These are phyloP conservation scores for Pterostichus niger DNA, from an alignment of 2,888 invertebrate species.

Conservation along the genomic window DNA sequence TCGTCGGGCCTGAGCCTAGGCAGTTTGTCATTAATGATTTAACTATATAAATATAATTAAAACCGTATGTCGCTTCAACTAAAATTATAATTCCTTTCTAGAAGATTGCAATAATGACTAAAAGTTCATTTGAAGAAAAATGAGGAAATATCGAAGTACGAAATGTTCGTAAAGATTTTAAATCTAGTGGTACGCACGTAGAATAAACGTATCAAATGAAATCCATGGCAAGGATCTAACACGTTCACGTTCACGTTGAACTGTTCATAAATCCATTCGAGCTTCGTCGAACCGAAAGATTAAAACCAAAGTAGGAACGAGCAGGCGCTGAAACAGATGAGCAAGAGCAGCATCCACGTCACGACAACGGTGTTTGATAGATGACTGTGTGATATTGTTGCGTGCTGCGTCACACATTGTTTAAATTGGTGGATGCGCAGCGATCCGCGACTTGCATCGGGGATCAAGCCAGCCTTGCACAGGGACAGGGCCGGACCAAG, in stretches of 20 bases:
- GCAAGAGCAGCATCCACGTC: conserved; percentile 19
- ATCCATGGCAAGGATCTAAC: conserved; percentile 10
- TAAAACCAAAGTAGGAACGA: conserved; percentile 47
- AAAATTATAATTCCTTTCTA: no score
- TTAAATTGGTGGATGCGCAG: conserved; percentile 60
- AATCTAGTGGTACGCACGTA: conserved; percentile 10
- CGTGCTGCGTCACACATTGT: conserved; percentile 68
- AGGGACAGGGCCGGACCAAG: conserved; percentile 32
- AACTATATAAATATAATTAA: no score
- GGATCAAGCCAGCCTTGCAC: conserved; percentile 1
- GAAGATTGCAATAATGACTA: no score
- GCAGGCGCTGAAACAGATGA: conserved; percentile 54
- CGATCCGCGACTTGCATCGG: conserved; percentile 56
- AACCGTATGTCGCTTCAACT: no score
- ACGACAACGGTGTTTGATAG: conserved; percentile 67
- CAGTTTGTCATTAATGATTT: no score
- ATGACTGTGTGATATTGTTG: conserved; percentile 68
- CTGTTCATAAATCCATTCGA: conserved; percentile 56
- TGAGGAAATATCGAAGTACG: conserved; percentile 9
- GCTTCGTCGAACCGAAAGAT: conserved; percentile 60
- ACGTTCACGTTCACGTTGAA: conserved; percentile 26
- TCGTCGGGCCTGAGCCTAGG: no score
- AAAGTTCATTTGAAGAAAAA: background rate
- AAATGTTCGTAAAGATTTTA: conserved; percentile 9
- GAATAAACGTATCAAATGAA: conserved; percentile 44